Evolutionary conservation across 2,797 vertebrate genomes (phyloP).

Genomic region (Neostethus bicornis): DNA sequence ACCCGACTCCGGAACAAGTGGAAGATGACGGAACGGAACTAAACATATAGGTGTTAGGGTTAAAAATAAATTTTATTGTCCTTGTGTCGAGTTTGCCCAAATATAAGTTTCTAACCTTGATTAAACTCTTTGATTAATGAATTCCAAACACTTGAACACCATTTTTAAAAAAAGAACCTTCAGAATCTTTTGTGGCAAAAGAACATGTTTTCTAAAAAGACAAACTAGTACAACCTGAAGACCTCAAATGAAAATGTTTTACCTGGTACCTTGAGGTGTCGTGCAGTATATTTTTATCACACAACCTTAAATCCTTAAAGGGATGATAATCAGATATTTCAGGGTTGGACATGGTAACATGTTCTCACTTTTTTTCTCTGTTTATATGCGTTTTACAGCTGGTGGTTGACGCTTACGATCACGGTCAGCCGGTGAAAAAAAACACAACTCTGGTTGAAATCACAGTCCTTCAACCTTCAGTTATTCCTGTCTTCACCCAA

Average conservation of each 20-base stretch:
- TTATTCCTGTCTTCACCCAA: conserved; percentile 94
- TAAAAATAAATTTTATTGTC: conserved; percentile 19
- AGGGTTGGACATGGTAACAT: not conserved
- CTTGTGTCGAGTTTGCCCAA: conserved; percentile 38
- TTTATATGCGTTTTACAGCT: conserved; percentile 78
- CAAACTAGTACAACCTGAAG: conserved; percentile 26
- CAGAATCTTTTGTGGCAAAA: no score
- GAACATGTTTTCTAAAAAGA: conserved; percentile 51
- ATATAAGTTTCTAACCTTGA: conserved; percentile 46
- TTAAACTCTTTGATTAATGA: no score
- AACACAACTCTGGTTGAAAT: conserved; percentile 89
- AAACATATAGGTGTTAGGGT: not conserved
- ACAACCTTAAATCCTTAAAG: not conserved
- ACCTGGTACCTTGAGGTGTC: no score
- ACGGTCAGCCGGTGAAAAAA: conserved; percentile 89
- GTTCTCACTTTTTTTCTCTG: conserved; percentile 21
- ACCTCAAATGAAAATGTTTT: not conserved
- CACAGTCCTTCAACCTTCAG: conserved; percentile 91
- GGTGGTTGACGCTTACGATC: conserved; percentile 91
- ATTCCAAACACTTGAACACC: no score
- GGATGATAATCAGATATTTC: not conserved
- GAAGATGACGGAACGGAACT: no score
- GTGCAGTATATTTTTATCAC: not conserved
- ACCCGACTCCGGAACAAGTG: conserved; percentile 1
- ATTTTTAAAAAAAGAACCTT: no score